Conservation (phyloP, 1,140 invertebrate genomes). For the Vanessa tameamea region DNA sequence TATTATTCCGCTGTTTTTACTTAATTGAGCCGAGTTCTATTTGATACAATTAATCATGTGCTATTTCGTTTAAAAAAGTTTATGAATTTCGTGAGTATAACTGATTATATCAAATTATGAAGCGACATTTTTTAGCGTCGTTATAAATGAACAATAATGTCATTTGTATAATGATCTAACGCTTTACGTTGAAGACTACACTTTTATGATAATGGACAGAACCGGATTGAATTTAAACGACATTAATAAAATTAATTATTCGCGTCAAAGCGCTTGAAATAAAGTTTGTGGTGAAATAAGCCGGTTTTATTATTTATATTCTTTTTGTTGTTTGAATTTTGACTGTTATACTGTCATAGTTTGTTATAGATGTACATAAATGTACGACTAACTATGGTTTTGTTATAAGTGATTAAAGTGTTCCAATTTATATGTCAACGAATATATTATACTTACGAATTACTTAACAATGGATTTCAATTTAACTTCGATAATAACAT, state of each 20-base stretch:
- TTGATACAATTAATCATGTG: not conserved
- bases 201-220: conserved; percentile 54
- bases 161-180: conserved; percentile 43
- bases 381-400: conserved; percentile 33
- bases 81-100: not conserved
- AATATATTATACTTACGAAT: not conserved
- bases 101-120: not conserved
- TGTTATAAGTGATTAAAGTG: conserved; percentile 22
- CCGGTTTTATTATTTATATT: conserved; percentile 36
- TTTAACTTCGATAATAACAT: conserved; percentile 1
- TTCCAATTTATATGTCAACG: conserved; percentile 13
- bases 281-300: conserved; percentile 53
- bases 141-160: conserved; percentile 36
- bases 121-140: conserved; percentile 5
- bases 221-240: conserved; percentile 54
- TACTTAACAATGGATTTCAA: not conserved
- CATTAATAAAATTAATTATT: conserved; percentile 59
- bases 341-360: conserved; percentile 25
- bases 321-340: conserved; percentile 42
- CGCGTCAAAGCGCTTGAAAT: conserved; percentile 45
- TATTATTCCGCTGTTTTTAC: not conserved
- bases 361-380: conserved; percentile 24
- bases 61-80: not conserved
- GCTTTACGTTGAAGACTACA: conserved; percentile 46
- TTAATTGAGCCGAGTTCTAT: not conserved